Base-by-base conservation (phyloP, 2,888 invertebrate genomes). In the Dryobota labecula region DNA sequence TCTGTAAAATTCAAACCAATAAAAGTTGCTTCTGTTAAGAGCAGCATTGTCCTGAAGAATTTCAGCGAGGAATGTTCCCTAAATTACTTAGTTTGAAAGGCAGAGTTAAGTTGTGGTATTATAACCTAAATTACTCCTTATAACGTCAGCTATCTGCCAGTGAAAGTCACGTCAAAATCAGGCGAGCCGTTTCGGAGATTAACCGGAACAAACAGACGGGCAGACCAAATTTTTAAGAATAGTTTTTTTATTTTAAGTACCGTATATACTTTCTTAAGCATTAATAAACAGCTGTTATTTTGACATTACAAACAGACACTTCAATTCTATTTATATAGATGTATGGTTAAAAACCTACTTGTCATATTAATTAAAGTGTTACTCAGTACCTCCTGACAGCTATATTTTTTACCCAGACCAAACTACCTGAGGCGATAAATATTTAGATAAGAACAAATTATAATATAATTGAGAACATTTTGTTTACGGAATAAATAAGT, bases 391-490 rank as follows among this genome's bases (percentile, higher is more conserved):
- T 65, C 45, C 27, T 18, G 53, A 53, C 43, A 54, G 9, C n/a
- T 9, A 45, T 18, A 45, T 30, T 9, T 64, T 63, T 18, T 27
- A 54, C 15, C 20, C 43, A 36, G 24, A 51, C 41, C 5, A 47
- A 6, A 0, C 38, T 13, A 13, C 49, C 2, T 13, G 7, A 41
- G 11, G 11, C 11, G 33, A 13, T 62, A 51, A 63, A 47, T 67
- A n/a, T n/a, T n/a, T n/a, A n/a, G 30, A 51, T 30, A 62, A 11
- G 8, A 24, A 69, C 8, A 30, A 68, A 69, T 43, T 27, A 66
- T 36, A 36, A 67, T n/a, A 8, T 51, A n/a, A 30, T 68, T 68
- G 38, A 13, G 9, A 18, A 18, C 38, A 0, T 36, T 27, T 53
- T 69, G 4, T 36, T 38, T n/a, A 69, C 13, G 4, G 13, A 68